A percentile compares a stretch with the other conserved stretches of the same genome.
These are phyloP conservation scores for Anas bernieri DNA, from an alignment of 2,797 vertebrate species.

Conservation along the genomic window DNA sequence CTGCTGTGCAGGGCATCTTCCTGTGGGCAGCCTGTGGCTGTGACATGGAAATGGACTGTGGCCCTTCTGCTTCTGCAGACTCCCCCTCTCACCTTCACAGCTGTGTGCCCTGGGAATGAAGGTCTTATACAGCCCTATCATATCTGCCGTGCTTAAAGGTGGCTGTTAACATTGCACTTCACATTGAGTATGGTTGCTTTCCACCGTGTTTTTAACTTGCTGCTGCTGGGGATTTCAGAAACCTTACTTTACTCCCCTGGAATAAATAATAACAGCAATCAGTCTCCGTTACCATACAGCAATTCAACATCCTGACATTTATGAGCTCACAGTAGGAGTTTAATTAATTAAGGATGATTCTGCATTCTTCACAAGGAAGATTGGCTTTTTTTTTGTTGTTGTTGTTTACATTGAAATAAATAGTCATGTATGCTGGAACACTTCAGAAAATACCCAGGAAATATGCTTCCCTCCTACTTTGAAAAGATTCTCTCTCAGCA, in stretches of 20 bases:
- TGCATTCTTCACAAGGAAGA: conserved; percentile 59
- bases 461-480: conserved; percentile 39
- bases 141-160: not conserved
- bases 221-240: conserved; percentile 5
- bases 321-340: conserved; percentile 63
- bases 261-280: not conserved
- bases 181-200: not conserved
- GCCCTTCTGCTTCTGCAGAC: not conserved
- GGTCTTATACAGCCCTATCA: not conserved
- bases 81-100: not conserved
- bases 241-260: conserved; percentile 5
- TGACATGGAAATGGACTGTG: fast-evolving
- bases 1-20: not conserved
- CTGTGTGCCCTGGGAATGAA: not conserved
- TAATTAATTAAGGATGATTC: conserved; percentile 62
- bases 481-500: conserved; percentile 12
- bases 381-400: not conserved
- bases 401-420: conserved; percentile 60
- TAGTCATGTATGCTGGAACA: conserved; percentile 18
- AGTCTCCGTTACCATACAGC: not conserved
- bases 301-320: conserved; percentile 36
- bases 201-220: not conserved
- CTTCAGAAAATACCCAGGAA: conserved; percentile 54
- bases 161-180: not conserved
- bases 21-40: not conserved